These are phyloP conservation scores for Bursaphelenchus okinawaensis DNA, from an alignment of 2,888 invertebrate species.

Conservation along the genomic window DNA sequence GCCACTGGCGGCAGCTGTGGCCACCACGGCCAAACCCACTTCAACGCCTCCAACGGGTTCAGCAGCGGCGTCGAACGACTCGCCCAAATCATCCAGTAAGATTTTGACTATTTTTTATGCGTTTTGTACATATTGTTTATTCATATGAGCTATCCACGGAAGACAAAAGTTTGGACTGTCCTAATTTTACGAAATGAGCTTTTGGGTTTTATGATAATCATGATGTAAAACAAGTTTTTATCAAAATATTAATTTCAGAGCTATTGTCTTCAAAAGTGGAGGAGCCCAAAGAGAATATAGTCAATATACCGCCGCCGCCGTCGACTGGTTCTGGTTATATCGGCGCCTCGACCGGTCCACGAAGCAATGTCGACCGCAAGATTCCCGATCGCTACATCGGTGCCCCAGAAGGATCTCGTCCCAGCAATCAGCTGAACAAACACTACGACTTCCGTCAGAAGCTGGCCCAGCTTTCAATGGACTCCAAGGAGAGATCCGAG, in stretches of 20 bases:
- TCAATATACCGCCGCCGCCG: constrained; percentile 3
- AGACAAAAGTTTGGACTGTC: too few relatives aligned
- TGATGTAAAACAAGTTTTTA: too few relatives aligned
- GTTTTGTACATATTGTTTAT: too few relatives aligned
- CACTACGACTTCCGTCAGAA: constrained; percentile 34
- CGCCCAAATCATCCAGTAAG: constrained; percentile 20
- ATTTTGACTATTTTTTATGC: background rate
- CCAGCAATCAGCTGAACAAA: constrained; percentile 14
- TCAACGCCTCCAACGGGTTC: constrained; percentile 14
- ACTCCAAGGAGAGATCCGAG: constrained; percentile 25
- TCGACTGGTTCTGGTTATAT: constrained; percentile 16
- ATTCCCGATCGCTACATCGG: constrained; percentile 40
- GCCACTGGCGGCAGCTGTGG: constrained; percentile 64
- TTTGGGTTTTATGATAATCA: background rate
- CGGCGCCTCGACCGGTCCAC: constrained; percentile 18
- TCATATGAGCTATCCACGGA: too few relatives aligned
- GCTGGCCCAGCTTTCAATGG: constrained; percentile 31
- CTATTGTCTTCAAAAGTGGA: background rate
- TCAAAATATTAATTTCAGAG: background rate
- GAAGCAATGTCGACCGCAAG: constrained; percentile 19
- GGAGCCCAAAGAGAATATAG: background rate
- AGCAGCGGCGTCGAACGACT: constrained; percentile 14
- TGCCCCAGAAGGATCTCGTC: constrained; percentile 13
- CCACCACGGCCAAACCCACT: constrained; percentile 10
- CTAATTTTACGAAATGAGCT: too few relatives aligned